Base-by-base conservation (phyloP, 2,888 invertebrate species). In the Cantharis nigra region DNA sequence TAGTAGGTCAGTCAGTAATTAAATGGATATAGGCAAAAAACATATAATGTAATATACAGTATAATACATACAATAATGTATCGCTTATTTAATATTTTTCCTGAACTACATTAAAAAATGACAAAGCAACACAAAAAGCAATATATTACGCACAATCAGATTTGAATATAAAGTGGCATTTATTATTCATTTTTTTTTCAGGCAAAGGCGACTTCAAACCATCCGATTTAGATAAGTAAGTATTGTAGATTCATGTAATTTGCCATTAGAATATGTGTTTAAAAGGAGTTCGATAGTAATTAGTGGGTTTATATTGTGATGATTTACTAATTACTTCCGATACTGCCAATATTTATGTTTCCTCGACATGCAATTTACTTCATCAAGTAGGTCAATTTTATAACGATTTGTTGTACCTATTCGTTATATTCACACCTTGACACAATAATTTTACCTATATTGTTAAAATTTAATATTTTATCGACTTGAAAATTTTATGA, bases 131-230 rank as follows among this genome's bases (percentile, higher is more conserved):
- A 49, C 49, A 49, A 49, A n/a, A 49, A 49, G 49, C 49, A 49
- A 49, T 49, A 49, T 13, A 49, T 49, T 49, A 49, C n/a, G 2
- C 7, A 49, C 49, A 49, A 49, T 49, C 49, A 49, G 49, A 49
- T 49, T 49, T 49, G 49, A 49, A 49, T 49, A 49, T 49, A 49
- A 49, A 49, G 49, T 49, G 49, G 49, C 49, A 49, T n/a, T 49
- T 49, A 70, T 74, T 71, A 49, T 74, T 80, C 82, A 83, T 83
- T 78, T 83, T 85, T 18, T 85, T 91, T 91, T 80, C 92, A 95
- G 95, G 94, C 87, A 93, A 94, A 90, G 94, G 94, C 83, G 94
- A 94, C 89, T 95, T 94, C 90, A 94, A 94, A 90, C 94, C 95
- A 89, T 92, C 94, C 85, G 95, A 95, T 89, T 91, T 95, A 89